Evolutionary conservation across 2,888 invertebrate genomes (phyloP).

Genomic region (Heterodera filipjevi): DNA sequence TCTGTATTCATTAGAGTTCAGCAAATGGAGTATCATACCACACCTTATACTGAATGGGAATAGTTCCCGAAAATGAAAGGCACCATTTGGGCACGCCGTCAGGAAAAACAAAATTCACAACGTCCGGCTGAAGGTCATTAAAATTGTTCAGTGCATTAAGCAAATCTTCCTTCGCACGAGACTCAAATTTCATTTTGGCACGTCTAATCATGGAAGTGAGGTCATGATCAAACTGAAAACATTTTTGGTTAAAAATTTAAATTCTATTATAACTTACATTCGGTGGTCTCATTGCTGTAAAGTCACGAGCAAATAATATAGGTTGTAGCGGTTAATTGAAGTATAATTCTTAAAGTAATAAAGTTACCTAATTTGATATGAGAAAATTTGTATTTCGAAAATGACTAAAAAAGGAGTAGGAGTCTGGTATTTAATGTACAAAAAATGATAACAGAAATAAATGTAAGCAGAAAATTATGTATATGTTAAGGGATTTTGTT

Average conservation of each 20-base stretch:
- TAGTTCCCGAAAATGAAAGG: constrained; percentile 68
- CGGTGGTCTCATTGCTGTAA: constrained; percentile 5
- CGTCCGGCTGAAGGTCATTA: constrained; percentile 51
- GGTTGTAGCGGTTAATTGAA: too few species aligned
- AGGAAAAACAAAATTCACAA: constrained; percentile 55
- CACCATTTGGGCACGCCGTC: constrained; percentile 66
- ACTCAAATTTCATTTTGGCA: constrained; percentile 47
- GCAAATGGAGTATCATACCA: constrained; percentile 22
- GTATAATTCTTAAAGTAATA: too few species aligned
- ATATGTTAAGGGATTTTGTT: too few species aligned
- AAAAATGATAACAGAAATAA: too few species aligned
- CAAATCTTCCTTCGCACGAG: constrained; percentile 57
- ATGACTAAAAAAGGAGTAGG: too few species aligned
- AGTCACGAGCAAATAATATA: not conserved
- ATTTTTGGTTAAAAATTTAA: too few species aligned
- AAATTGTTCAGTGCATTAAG: constrained; percentile 53
- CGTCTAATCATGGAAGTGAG: constrained; percentile 24
- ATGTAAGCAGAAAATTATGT: too few species aligned
- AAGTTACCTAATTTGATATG: not conserved
- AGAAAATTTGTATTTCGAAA: not conserved
- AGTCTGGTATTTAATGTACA: too few species aligned
- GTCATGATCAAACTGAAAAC: constrained; percentile 18
- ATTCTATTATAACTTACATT: constrained; percentile 13
- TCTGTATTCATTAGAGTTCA: constrained; percentile 3
- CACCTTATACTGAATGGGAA: constrained; percentile 69